These are phyloP conservation scores for Crotalus viridis DNA, from an alignment of 2,113 vertebrate genomes.

Conservation along the genomic window DNA sequence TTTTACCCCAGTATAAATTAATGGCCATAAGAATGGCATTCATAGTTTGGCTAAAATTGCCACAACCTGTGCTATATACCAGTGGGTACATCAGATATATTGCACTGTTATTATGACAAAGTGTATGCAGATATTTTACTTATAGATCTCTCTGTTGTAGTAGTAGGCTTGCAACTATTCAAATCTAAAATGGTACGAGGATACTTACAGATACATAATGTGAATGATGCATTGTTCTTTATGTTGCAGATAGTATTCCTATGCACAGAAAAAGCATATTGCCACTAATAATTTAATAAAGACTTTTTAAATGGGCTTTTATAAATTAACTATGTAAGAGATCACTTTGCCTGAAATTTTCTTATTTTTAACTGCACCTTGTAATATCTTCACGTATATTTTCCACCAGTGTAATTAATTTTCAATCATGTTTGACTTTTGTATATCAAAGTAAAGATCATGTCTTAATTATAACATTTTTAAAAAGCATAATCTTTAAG, in stretches of 20 bases:
- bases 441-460: slow-evolving; percentile 44
- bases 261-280: slow-evolving; percentile 63
- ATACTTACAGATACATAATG: slow-evolving; percentile 44
- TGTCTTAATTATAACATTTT: slow-evolving; percentile 35
- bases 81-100: slow-evolving; percentile 25
- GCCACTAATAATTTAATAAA: slow-evolving; percentile 67
- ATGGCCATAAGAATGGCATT: slow-evolving; percentile 10
- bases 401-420: slow-evolving; percentile 48
- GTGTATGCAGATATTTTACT: slow-evolving; percentile 30
- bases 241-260: slow-evolving; percentile 57
- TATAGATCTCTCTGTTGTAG: slow-evolving; percentile 50
- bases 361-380: slow-evolving; percentile 53
- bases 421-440: slow-evolving; percentile 64
- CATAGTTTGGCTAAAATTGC: slow-evolving; percentile 2
- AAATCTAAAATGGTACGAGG: slow-evolving; percentile 56
- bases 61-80: slow-evolving; percentile 28
- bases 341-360: slow-evolving; percentile 57
- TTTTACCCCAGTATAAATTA: slow-evolving; percentile 29
- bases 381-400: slow-evolving; percentile 40
- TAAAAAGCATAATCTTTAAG: slow-evolving; percentile 49
- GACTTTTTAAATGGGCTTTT: slow-evolving; percentile 72
- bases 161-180: slow-evolving; percentile 55
- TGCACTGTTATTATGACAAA: slow-evolving; percentile 44
- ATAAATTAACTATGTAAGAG: slow-evolving; percentile 64
- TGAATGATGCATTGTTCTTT: slow-evolving; percentile 42